Conservation (phyloP, 2,113 vertebrate genomes). For the Triplophysa siluroides region DNA sequence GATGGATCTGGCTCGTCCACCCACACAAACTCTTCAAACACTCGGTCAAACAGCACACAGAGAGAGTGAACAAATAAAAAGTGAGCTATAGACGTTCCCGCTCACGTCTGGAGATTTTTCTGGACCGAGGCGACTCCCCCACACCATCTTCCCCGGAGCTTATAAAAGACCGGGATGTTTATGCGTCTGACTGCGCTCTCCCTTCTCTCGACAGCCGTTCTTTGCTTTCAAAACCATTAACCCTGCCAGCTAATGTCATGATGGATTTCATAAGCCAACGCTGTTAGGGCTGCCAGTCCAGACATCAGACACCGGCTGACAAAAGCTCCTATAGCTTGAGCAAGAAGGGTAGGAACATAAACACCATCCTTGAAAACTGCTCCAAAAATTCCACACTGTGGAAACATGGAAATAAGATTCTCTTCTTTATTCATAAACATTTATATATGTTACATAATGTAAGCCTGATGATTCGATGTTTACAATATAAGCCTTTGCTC, state of each 20-base stretch:
- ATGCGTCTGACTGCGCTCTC: constrained; percentile 41
- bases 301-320: constrained; percentile 24
- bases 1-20: constrained; percentile 47
- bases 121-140: constrained; percentile 23
- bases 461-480: constrained; percentile 8
- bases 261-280: constrained; percentile 50
- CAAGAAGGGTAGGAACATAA: constrained; percentile 7
- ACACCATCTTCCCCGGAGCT: constrained; percentile 34
- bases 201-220: constrained; percentile 23
- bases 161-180: constrained; percentile 52
- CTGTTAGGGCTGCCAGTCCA: constrained; percentile 35
- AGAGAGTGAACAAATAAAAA: constrained; percentile 30
- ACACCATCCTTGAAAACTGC: constrained; percentile 29
- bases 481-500: constrained; percentile 20
- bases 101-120: constrained; percentile 13
- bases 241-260: constrained; percentile 46
- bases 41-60: constrained; percentile 49
- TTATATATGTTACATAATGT: constrained; percentile 36
- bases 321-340: constrained; percentile 24
- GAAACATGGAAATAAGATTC: constrained; percentile 28
- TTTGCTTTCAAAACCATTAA: constrained; percentile 28
- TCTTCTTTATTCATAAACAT: constrained; percentile 35
- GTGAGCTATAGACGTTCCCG: constrained; percentile 9
- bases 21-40: constrained; percentile 48
- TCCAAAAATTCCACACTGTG: constrained; percentile 32